A percentile compares a stretch with the other conserved stretches of the same genome.
Conservation (phyloP, 1,140 invertebrate species). For the Ephestia elutella region DNA sequence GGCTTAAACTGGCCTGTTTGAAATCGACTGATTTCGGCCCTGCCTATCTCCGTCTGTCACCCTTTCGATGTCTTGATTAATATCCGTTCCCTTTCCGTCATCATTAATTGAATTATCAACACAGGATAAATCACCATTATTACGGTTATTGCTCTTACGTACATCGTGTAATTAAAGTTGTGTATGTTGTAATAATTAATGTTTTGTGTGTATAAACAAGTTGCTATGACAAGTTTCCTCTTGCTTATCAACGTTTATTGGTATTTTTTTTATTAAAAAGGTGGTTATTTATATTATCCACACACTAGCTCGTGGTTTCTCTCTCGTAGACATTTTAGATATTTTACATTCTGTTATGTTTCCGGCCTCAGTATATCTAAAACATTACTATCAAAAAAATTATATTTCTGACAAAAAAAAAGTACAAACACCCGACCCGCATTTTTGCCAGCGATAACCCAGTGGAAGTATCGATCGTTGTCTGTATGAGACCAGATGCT, state of each 20-base stretch:
- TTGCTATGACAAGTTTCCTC: too few relatives aligned
- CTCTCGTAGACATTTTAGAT: too few relatives aligned
- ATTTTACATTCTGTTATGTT: too few relatives aligned
- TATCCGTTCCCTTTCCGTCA: constrained; percentile 40
- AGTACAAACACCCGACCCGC: not conserved
- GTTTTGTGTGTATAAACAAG: constrained; percentile 29
- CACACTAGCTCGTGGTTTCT: too few relatives aligned
- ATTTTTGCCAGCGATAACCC: not conserved
- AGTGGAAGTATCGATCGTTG: not conserved
- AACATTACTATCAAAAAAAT: too few relatives aligned
- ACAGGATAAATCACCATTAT: constrained; percentile 39
- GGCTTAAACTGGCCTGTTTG: too few relatives aligned
- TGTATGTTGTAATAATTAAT: constrained; percentile 15
- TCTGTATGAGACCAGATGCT: not conserved
- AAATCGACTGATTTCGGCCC: too few relatives aligned
- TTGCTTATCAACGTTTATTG: too few relatives aligned
- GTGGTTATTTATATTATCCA: too few relatives aligned
- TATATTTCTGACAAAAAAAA: not conserved
- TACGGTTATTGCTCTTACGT: constrained; percentile 25
- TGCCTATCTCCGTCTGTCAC: not conserved
- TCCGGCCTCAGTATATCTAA: too few relatives aligned
- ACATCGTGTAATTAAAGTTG: not conserved
- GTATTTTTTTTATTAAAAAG: too few relatives aligned
- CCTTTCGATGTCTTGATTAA: constrained; percentile 29
- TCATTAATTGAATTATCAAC: constrained; percentile 44